Base-by-base conservation (phyloP, 2,797 vertebrate species). In the Microcaecilia unicolor region DNA sequence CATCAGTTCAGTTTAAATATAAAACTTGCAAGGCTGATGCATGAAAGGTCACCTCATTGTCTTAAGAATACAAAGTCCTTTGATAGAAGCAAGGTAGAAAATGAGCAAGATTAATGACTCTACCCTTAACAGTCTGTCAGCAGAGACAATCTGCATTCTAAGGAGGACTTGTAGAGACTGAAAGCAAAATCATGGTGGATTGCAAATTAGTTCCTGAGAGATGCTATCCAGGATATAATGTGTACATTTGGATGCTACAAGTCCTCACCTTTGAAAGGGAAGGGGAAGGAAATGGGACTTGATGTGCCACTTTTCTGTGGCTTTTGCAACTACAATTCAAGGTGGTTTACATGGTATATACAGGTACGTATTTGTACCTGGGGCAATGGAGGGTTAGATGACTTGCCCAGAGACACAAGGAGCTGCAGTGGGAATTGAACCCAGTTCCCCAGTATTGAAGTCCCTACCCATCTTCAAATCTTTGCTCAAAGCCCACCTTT, bases 211-310 rank as follows among this genome's bases (percentile, higher is more conserved):
- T 25, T 18, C 22, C 15, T 1, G 16, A 22, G 18, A 50, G 53
- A 37, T 11, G 22, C 37, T 53, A 60, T 49, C 34, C 18, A 17
- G 20, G 22, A 48, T 1, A 3, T 52, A 46, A 25, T 24, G 31
- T 24, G 31, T 14, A 37, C 12, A 36, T 25, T 49, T 50, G 44
- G 31, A 44, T 47, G 17, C 38, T 25, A 32, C 8, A 21, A 29
- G n/a, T n/a, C n/a, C n/a, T n/a, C n/a, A n/a, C n/a, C n/a, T n/a
- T n/a, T n/a, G n/a, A n/a, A n/a, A n/a, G n/a, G 40, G 27, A 46
- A 21, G 10, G 5, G 28, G 6, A n/a, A n/a, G n/a, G n/a, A n/a
- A n/a, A n/a, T n/a, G n/a, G n/a, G n/a, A n/a, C n/a, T n/a, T n/a
- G n/a, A n/a, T n/a, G n/a, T n/a, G n/a, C n/a, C n/a, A n/a, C n/a